Base-by-base conservation (phyloP, 1,140 invertebrate genomes). In the Vollenhovia emeryi region DNA sequence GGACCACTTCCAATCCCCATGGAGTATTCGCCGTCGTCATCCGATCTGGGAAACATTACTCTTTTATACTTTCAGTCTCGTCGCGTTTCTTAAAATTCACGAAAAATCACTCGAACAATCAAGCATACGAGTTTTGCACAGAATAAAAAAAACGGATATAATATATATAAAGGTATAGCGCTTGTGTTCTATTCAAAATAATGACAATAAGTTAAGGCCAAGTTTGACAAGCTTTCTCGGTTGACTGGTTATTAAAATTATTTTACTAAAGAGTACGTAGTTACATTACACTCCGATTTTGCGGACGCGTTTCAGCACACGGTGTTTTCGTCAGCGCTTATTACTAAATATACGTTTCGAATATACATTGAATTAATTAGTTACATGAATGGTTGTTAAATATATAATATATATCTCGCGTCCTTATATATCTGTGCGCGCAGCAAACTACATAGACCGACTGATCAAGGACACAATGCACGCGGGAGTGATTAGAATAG, bases 11-110 rank as follows among this genome's bases (percentile, higher is more conserved):
- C 87, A 27, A 80, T 74, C 0, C 90, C 87, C 36, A 83, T 78
- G 27, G 78, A 21, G 30, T 78, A 86, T 66, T 92, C 91, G 36
- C 88, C 59, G 66, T 95, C 94, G 40, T 95, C 94, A 43, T 95
- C 94, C 1, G 94, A 94, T 75, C 94, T 95, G 27, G 48, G 2
- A 74, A 24, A 57, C 18, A 40, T 57, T 68, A 68, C 18, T 27
- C 11, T 60, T 15, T 36, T 62, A 11, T 75, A 40, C 27, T 71
- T 15, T 73, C 57, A 57, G 18, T 75, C 69, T 68, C 5, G 6
- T 78, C 30, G 64, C 36, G 24, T 45, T 43, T 66, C 9, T 27
- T 18, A 18, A 27, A 59, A 52, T 52, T 7, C n/a, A 52, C 2
- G 3, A 36, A 62, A 57, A 62, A 62, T 62, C 0, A 33, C n/a